These are phyloP conservation scores for Gallinago jamesoni DNA, from an alignment of 2,113 vertebrate species.

Conservation along the genomic window DNA sequence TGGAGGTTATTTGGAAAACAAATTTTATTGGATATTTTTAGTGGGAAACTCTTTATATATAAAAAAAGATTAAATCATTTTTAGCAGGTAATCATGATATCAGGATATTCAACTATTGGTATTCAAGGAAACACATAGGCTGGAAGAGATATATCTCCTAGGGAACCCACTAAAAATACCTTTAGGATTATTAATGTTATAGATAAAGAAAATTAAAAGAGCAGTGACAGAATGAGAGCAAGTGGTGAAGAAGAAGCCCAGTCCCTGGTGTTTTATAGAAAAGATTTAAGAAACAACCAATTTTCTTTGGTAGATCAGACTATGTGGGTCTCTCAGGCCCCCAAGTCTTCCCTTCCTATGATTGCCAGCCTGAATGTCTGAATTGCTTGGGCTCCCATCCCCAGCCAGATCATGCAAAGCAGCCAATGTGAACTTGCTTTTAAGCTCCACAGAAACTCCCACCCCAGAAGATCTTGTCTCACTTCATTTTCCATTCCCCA, in stretches of 20 bases:
- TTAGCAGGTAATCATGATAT: conserved; percentile 47
- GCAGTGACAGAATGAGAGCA: conserved; percentile 36
- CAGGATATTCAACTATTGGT: conserved; percentile 43
- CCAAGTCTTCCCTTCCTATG: background rate
- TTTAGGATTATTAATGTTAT: conserved; percentile 47
- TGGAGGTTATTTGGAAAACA: conserved; percentile 39
- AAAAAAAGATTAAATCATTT: background rate
- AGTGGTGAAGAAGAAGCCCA: background rate
- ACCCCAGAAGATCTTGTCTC: background rate
- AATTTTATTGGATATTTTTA: conserved; percentile 49
- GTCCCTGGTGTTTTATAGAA: background rate
- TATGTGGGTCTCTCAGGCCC: background rate
- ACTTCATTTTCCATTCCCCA: background rate
- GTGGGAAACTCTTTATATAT: background rate
- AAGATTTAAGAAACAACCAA: background rate
- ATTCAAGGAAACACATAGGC: conserved; percentile 42
- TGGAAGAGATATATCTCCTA: conserved; percentile 34
- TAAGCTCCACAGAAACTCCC: background rate
- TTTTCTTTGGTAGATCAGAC: background rate
- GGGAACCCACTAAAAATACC: conserved; percentile 52
- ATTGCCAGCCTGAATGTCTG: background rate
- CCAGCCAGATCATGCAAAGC: background rate
- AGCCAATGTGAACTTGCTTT: background rate
- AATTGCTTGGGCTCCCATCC: background rate
- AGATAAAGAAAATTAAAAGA: conserved; percentile 58